A percentile compares a stretch with the other conserved stretches of the same genome.
phyloP scores from a whole-genome alignment of 2,113 vertebrate genomes.

The Pteronura brasiliensis region DNA sequence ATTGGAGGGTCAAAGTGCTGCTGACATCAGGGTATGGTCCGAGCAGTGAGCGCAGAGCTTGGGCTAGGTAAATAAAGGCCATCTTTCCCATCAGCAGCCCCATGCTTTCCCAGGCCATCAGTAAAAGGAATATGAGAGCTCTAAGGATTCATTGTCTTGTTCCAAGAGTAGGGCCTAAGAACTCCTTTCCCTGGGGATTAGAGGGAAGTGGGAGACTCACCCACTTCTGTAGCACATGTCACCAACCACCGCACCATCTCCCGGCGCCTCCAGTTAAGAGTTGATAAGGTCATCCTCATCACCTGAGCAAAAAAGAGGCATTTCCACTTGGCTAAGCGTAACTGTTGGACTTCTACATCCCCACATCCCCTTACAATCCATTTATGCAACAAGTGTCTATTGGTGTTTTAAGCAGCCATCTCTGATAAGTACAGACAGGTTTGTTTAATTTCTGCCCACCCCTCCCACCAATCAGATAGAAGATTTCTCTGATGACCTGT shows the following conservation, averaged over 20 bases:
- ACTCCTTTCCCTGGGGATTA: not conserved
- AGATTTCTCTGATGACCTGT: not conserved
- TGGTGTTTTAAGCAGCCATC: not conserved
- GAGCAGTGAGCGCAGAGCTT: constrained; percentile 5
- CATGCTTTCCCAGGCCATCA: constrained; percentile 14
- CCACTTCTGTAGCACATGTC: constrained; percentile 98
- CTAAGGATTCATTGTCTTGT: not conserved
- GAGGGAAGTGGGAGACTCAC: constrained; percentile 83
- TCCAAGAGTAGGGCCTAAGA: not conserved
- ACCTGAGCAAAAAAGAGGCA: constrained; percentile 84
- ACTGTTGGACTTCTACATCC: not conserved
- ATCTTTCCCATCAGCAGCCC: not conserved
- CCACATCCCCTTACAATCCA: not conserved
- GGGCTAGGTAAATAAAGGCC: constrained; percentile 21
- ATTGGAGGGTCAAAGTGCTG: not conserved
- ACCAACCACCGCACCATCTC: constrained; percentile 99
- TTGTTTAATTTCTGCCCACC: not conserved
- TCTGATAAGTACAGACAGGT: not conserved
- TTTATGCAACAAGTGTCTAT: constrained; percentile 22
- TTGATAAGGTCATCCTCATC: constrained; percentile 99
- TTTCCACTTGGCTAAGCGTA: not conserved
- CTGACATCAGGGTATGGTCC: constrained; percentile 7
- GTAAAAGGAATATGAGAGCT: not conserved
- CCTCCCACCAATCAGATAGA: not conserved
- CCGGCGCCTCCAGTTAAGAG: constrained; percentile 97